Evolutionary conservation across 1,140 invertebrate genomes (phyloP).

Genomic region (Drosophila azteca): DNA sequence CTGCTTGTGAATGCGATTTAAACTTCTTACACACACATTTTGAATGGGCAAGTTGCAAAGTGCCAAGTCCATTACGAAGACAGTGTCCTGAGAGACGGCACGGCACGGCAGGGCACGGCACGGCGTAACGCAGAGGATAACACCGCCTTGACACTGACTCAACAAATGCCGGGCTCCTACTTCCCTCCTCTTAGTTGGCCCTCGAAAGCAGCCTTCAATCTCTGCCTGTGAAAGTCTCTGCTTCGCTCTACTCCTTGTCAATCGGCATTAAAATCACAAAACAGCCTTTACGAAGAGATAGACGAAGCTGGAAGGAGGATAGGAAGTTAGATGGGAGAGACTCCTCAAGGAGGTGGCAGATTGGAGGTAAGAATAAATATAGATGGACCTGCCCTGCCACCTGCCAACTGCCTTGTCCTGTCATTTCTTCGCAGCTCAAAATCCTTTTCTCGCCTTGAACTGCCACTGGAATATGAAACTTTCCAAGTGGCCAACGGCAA

Average conservation of each 20-base stretch:
- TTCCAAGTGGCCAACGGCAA: slow-evolving; percentile 71
- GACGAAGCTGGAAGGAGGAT: no score
- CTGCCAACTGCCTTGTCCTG: neutral
- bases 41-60: slow-evolving; percentile 79
- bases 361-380: no score
- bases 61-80: slow-evolving; percentile 76
- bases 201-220: slow-evolving; percentile 23
- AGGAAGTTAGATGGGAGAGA: neutral
- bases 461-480: slow-evolving; percentile 57
- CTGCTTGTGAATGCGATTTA: slow-evolving; percentile 69
- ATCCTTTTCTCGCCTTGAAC: slow-evolving; percentile 45
- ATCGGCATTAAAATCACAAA: slow-evolving; percentile 82
- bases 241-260: slow-evolving; percentile 49
- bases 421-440: slow-evolving; percentile 45
- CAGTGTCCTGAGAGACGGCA: slow-evolving; percentile 26
- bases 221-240: slow-evolving; percentile 31
- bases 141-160: slow-evolving; percentile 32
- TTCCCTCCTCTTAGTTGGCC: slow-evolving; percentile 36
- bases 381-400: no score
- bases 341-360: no score
- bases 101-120: slow-evolving; percentile 32
- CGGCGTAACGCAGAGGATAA: slow-evolving; percentile 26
- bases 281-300: slow-evolving; percentile 43
- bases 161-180: slow-evolving; percentile 20
- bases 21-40: slow-evolving; percentile 81